These are phyloP conservation scores for Leptopilina drosophilae DNA, from an alignment of 2,888 invertebrate genomes.

Conservation along the genomic window DNA sequence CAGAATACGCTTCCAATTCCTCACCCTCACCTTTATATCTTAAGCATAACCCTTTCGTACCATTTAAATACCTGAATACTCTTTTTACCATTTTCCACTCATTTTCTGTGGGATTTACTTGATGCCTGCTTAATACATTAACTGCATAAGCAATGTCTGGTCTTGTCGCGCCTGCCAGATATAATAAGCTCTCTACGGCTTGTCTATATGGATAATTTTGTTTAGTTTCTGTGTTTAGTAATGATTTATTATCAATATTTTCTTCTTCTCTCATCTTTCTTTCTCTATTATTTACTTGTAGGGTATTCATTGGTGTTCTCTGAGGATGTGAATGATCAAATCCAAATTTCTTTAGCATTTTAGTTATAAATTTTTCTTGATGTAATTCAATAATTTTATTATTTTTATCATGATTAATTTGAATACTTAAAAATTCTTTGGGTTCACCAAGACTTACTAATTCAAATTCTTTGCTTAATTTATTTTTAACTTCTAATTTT, in stretches of 20 bases:
- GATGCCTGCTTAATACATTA: conserved; percentile 53
- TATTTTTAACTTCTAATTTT: conserved; percentile 48
- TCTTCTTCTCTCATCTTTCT: conserved; percentile 41
- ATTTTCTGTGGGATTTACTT: conserved; percentile 51
- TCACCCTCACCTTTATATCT: conserved; percentile 45
- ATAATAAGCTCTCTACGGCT: conserved; percentile 54
- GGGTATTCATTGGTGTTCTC: conserved; percentile 12
- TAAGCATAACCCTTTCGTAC: conserved; percentile 46
- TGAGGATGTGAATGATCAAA: conserved; percentile 46
- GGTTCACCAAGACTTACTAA: conserved; percentile 44
- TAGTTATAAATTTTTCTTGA: conserved; percentile 45
- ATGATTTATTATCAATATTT: conserved; percentile 29
- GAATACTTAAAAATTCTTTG: conserved; percentile 44
- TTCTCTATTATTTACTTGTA: conserved; percentile 43
- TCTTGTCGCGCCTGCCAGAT: conserved; percentile 52
- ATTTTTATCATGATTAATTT: conserved; percentile 41
- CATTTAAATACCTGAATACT: conserved; percentile 51
- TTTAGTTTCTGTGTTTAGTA: conserved; percentile 13
- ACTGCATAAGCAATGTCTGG: conserved; percentile 54
- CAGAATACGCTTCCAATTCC: conserved; percentile 42
- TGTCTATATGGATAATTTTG: conserved; percentile 49
- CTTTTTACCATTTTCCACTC: conserved; percentile 55
- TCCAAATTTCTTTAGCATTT: conserved; percentile 44
- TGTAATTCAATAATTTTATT: conserved; percentile 35
- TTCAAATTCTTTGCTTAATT: conserved; percentile 3